Base-by-base conservation (phyloP, 2,888 invertebrate species). In the Quadroppia sp. region DNA sequence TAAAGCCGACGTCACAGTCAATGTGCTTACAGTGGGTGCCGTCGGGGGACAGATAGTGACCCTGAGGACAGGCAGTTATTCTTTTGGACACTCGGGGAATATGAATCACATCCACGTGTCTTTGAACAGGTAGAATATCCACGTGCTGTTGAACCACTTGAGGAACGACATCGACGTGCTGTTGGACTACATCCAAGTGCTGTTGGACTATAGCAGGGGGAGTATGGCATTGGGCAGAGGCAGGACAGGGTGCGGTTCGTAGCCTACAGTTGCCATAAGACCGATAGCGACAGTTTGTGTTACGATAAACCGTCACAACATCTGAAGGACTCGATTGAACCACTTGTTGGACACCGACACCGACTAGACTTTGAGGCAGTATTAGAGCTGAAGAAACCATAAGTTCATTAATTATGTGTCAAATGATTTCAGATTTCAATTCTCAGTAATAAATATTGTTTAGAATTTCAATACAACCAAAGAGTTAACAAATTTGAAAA, bases 1-100 rank as follows among this genome's bases (percentile, higher is more conserved):
- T 15, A 13, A 74, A 59, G 25, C 74, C 74, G 20, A 70, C 45
- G n/a, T 70, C 70, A 32, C 74, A 74, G 25, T 74, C 74, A 28
- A 74, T 74, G 30, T 74, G 74, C 48, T 74, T 74, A 23, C 74
- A 74, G 61, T 74, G 74, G 3, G 74, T 74, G 2, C 74, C 74
- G 25, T 74, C 74, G 6, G 74, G 30, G n/a, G 74, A 71, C 13
- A 74, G 59, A 23, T 74, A 74, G 40, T 74, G 74, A 7, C 74
- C 74, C 28, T 74, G 56, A 20, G 74, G 74, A 45, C 74, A 74
- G n/a, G 70, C 71, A 7, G 74, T 74, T 3, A 74, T 71, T 17
- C 74, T 56, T 20, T 56, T 30, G 11, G 59, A 20, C 23, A n/a
- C 25, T 20, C 32, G 45, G 20, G 53, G 56, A 2, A 67, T 28